Conservation (phyloP, 1,140 invertebrate species). For the Thaumatotibia leucotreta region DNA sequence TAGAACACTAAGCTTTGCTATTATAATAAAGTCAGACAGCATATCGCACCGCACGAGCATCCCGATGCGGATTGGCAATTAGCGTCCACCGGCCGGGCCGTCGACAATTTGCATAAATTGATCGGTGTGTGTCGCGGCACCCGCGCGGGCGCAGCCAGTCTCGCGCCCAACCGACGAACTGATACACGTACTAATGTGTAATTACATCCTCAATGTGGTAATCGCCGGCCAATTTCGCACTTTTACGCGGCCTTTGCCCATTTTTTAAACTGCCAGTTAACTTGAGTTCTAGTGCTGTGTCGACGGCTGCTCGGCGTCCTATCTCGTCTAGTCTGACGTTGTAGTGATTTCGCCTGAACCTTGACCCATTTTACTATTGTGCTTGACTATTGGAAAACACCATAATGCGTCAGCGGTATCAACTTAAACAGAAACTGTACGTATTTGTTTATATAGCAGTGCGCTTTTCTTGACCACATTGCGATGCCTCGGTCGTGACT, state of each 20-base stretch:
- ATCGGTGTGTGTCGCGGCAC: constrained; percentile 39
- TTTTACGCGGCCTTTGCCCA: constrained; percentile 33
- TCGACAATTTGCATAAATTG: constrained; percentile 70
- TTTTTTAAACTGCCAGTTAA: constrained; percentile 34
- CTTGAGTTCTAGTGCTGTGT: constrained; percentile 22
- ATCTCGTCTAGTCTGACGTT: constrained; percentile 36
- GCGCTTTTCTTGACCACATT: background rate
- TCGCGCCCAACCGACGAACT: constrained; percentile 62
- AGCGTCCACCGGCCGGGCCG: constrained; percentile 37
- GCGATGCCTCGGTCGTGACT: constrained; percentile 16
- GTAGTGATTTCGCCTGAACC: constrained; percentile 39
- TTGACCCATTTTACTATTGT: constrained; percentile 21
- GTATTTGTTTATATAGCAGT: constrained; percentile 37
- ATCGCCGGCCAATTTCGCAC: constrained; percentile 44
- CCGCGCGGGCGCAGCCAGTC: constrained; percentile 49
- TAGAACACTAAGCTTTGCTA: background rate
- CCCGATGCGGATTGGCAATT: constrained; percentile 49
- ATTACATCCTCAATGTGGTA: constrained; percentile 53
- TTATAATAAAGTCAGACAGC: background rate
- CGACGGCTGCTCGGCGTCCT: constrained; percentile 23
- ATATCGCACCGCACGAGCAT: constrained; percentile 14
- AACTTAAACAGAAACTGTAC: constrained; percentile 69
- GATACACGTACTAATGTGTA: constrained; percentile 66
- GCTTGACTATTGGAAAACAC: constrained; percentile 23
- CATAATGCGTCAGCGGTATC: constrained; percentile 68